phyloP scores from a whole-genome alignment of 2,888 invertebrate genomes.

The Salpingus planirostris region DNA sequence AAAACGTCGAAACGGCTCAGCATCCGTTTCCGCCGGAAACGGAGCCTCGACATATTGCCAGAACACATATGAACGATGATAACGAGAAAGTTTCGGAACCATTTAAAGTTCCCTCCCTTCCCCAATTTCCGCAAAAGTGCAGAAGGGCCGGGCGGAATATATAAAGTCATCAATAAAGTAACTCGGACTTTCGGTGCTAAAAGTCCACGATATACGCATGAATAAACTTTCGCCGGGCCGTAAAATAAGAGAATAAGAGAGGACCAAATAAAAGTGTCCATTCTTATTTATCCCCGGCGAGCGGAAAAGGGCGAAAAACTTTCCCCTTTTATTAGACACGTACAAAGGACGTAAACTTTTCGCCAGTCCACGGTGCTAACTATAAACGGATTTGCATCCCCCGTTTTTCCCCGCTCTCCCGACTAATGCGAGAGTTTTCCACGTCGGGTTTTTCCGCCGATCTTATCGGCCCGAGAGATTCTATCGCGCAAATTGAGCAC shows the following conservation, averaged over 20 bases:
- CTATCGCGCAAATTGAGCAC: no score
- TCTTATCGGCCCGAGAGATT: no score
- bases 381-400: constrained; percentile 16
- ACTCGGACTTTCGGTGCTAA: constrained; percentile 11
- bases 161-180: constrained; percentile 9
- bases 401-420: background rate
- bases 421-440: constrained; percentile 12
- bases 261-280: constrained; percentile 16
- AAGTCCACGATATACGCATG: constrained; percentile 16
- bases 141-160: no score
- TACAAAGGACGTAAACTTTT: constrained; percentile 17
- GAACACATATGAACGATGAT: no score
- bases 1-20: no score
- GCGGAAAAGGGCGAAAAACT: constrained; percentile 9
- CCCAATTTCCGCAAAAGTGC: no score
- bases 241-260: constrained; percentile 14
- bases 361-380: constrained; percentile 1
- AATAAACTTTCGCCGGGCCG: constrained; percentile 15
- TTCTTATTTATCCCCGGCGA: constrained; percentile 16
- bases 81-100: no score
- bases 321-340: constrained; percentile 17
- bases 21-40: no score
- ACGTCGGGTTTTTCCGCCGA: background rate
- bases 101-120: no score
- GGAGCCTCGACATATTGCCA: no score